Evolutionary conservation across 2,797 vertebrate species (phyloP).

Genomic region (Oreochromis mossambicus): DNA sequence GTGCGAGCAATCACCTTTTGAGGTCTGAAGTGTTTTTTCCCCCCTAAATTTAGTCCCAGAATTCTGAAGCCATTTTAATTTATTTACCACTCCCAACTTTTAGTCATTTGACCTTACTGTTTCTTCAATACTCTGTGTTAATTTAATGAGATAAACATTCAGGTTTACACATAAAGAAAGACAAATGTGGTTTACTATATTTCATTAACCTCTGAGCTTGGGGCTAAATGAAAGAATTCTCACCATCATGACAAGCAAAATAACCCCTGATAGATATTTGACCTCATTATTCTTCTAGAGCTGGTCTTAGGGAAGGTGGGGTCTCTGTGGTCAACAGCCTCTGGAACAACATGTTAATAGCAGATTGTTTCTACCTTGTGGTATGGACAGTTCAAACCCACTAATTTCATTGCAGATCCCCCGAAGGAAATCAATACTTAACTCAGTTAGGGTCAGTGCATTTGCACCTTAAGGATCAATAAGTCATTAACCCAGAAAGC

Average conservation of each 20-base stretch:
- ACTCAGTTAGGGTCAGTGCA: constrained; percentile 23
- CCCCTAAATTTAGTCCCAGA: too few species aligned
- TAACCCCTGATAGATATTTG: constrained; percentile 6
- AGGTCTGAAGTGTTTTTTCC: background rate
- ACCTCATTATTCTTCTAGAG: background rate
- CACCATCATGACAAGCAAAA: background rate
- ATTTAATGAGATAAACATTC: background rate
- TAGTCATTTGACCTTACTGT: background rate
- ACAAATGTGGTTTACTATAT: background rate
- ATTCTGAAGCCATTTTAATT: background rate
- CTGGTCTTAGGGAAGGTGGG: background rate
- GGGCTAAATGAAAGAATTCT: background rate
- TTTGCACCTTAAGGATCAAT: constrained; percentile 46
- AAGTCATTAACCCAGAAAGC: constrained; percentile 13
- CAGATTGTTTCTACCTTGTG: background rate
- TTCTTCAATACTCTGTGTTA: background rate
- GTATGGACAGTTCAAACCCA: constrained; percentile 12
- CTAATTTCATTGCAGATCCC: constrained; percentile 48
- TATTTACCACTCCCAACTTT: background rate
- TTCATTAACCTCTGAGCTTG: background rate
- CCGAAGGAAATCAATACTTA: constrained; percentile 36
- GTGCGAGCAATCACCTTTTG: too few species aligned
- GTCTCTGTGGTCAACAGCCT: background rate
- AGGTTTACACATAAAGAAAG: background rate
- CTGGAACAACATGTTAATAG: constrained; percentile 1